Base-by-base conservation (phyloP, 2,888 invertebrate species). In the Brachynemurus nebulosus region DNA sequence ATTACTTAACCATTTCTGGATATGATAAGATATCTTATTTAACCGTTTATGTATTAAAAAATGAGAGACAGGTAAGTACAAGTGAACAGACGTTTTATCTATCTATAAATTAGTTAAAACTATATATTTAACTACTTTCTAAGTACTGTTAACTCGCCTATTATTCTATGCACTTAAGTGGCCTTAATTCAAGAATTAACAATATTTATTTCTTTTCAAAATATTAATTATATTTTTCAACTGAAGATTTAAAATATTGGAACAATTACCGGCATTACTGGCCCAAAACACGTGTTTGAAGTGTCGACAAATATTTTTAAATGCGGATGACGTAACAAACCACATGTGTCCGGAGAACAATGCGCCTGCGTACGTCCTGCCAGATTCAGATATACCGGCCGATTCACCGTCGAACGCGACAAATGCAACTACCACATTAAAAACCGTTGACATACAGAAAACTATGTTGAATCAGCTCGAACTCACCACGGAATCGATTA, bases 241-340 rank as follows among this genome's bases (percentile, higher is more conserved):
- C 37, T 43, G 35, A 11, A 37, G 44, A 18, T 27, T 37, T 12
- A 44, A 44, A 44, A 36, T 38, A 8, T 27, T 44, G 11, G 44
- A 44, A 7, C 33, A 44, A 34, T 16, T 44, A 5, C 44, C 44
- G 21, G 37, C 37, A 11, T 16, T 44, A 7, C 20, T 44, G 8
- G 37, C 44, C 8, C 44, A 44, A 30, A 44, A 44, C 19, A 25
- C 34, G 7, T 42, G 42, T 42, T 20, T 42, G n/a, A 42, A 44
- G 27, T 44, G 44, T 12, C 18, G 21, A 17, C 37, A 37, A 18
- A 38, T 44, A 17, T 44, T 44, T 20, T 19, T 38, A 25, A 44
- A 30, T 37, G 11, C 16, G 2, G 44, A 44, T 5, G 44, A 44
- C 16, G 6, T 38, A 17, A 27, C 25, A 11, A 44, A 44, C 12